Base-by-base conservation (phyloP, 2,113 vertebrate genomes). In the Apus apus region DNA sequence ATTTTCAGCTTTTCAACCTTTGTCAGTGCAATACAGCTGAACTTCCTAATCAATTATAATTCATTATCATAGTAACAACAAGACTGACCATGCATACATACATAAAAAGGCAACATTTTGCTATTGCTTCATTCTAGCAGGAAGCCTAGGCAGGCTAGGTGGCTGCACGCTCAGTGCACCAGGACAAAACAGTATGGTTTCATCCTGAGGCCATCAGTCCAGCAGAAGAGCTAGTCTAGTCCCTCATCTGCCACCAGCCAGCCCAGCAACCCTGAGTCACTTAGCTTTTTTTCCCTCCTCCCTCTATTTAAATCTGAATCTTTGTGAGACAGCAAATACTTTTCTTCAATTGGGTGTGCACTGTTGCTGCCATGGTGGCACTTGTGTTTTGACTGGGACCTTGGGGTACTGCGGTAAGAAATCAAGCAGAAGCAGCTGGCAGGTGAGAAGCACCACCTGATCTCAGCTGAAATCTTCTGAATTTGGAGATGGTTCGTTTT, bases 281-380 rank as follows among this genome's bases (percentile, higher is more conserved):
- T 50, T 60, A 10, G 18, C 13, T 36, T 70, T 26, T 26, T 43
- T 15, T 56, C 18, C 9, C 5, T n/a, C 17, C 17, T 80, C 56
- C 16, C 34, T n/a, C 38, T 86, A 30, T 65, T 71, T 77, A 61
- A 71, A 92, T n/a, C 27, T 58, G 43, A 93, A 85, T 29, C 36
- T 78, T 57, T 68, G 23, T 50, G 40, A 88, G 53, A 77, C 25
- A 36, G 27, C 15, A 64, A 46, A 78, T 34, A 40, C 46, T 90
- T 85, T 84, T 82, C 50, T 90, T 71, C 73, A 81, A 0, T 8
- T 20, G 8, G 11, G 13, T 50, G 51, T 64, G 32, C 21, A 25
- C 2, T 1, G 48, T 29, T 92, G 53, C 48, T 65, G 54, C 36
- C 17, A 6, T 0, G 0, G 19, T 46, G 68, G 57, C 38, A 62